Base-by-base conservation (phyloP, 2,113 vertebrate genomes). In the Cricetomys ansorgei region DNA sequence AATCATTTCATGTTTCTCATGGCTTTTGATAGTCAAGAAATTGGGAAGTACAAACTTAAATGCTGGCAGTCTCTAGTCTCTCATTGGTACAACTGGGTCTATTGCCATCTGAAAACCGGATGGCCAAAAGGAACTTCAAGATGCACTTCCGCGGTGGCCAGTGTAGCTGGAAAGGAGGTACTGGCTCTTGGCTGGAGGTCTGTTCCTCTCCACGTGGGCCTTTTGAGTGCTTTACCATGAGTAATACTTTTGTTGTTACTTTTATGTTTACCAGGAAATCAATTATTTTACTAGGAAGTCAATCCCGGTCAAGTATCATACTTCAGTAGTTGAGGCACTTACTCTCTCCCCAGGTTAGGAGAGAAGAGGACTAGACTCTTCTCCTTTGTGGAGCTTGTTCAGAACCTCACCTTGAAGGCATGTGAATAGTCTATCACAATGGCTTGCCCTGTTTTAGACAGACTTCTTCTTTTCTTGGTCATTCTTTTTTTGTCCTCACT, bases 401-500 rank as follows among this genome's bases (percentile, higher is more conserved):
- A 34, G 37, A 2, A n/a, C n/a, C 25, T 34, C 59, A 29, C 4
- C 43, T 23, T 55, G 55, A 64, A 12, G 29, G 15, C 2, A 37
- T 69, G 27, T 34, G 59, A 27, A 40, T 72, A 11, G 17, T 37
- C 67, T 70, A n/a, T 73, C 76, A 50, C 55, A 11, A 3, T 73
- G 87, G 16, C 34, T 57, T 50, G 11, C 9, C 53, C 29, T 43
- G 1, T 93, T 69, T 40, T 76, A 2, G 69, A 53, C 77, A n/a
- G 43, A 65, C 73, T 59, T 80, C 19, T 5, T 37, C 40, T 59
- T 59, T 57, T 93, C n/a, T 31, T 25, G 4, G 57, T 53, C 0
- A 88, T 72, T 27, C 50, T 65, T 48, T 57, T 90, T 94, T 80
- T 92, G 69, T 92, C 73, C 57, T 94, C 80, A 92, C 89, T 59